Evolutionary conservation across 2,797 vertebrate genomes (phyloP).

Genomic region (Cichlasoma orientale): DNA sequence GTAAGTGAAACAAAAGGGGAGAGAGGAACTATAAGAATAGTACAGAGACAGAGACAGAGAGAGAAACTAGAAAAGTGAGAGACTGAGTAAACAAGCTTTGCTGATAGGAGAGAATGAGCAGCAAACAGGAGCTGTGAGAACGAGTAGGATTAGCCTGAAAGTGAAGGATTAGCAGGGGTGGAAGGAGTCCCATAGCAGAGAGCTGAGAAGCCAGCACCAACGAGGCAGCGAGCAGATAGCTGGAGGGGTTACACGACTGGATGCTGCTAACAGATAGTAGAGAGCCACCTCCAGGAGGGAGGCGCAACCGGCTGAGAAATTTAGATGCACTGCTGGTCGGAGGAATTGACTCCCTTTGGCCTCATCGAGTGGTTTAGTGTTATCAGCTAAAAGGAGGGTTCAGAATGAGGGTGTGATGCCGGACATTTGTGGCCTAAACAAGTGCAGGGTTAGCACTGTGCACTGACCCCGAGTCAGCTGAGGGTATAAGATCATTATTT

Average conservation of each 20-base stretch:
- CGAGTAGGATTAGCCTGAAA: constrained; percentile 59
- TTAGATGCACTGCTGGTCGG: constrained; percentile 27
- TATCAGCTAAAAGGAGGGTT: constrained; percentile 18
- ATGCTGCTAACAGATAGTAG: constrained; percentile 44
- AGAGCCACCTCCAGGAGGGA: constrained; percentile 21
- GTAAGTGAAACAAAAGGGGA: not conserved
- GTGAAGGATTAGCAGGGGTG: constrained; percentile 63
- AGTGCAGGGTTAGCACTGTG: not conserved
- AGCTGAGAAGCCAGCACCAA: constrained; percentile 43
- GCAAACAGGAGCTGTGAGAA: constrained; percentile 41
- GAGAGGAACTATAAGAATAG: not conserved
- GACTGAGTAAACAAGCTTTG: constrained; percentile 29
- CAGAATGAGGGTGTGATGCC: not conserved
- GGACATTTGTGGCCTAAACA: not conserved
- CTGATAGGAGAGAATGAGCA: not conserved
- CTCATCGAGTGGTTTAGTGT: constrained; percentile 3
- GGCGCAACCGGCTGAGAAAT: constrained; percentile 17
- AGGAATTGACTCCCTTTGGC: constrained; percentile 21
- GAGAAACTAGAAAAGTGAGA: not conserved
- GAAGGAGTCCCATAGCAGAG: constrained; percentile 52
- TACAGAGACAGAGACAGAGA: not conserved
- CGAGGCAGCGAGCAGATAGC: constrained; percentile 52
- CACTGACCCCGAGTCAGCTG: not conserved
- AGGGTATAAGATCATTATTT: not conserved
- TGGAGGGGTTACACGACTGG: constrained; percentile 53